Evolutionary conservation across 2,888 invertebrate species (phyloP), one percentile per base, ranked within the genome.

Genomic region (Microctonus aethiopoides): DNA sequence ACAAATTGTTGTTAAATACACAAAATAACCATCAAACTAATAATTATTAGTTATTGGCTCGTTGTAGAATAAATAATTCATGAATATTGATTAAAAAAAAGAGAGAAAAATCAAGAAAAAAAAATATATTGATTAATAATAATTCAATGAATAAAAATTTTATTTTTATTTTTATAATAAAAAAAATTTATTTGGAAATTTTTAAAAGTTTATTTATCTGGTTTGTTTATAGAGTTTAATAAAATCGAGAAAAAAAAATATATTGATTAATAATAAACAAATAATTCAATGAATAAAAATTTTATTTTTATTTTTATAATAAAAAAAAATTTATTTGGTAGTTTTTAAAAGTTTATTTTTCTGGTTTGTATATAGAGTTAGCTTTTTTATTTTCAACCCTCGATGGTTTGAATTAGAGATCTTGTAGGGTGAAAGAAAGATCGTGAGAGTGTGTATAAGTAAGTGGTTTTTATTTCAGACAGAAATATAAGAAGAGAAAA

Each of bases 401-500:
- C n/a, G n/a, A n/a, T n/a, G n/a, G n/a, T n/a, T 29, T 29, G 29
- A 29, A 29, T 29, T 29, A 29, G n/a, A n/a, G n/a, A n/a, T n/a
- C n/a, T n/a, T n/a, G n/a, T 39, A 39, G 39, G 13, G 39, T 4
- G n/a, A n/a, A 5, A 39, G n/a, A 39, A 39, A 39, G n/a, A n/a
- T 4, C 36, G 39, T 32, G 7, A 16, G n/a, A 32, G 46, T 46
- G 24, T n/a, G 34, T 54, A 52, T 66, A 29, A 57, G 39, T 26
- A 39, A 63, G 36, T 57, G 13, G n/a, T 57, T 66, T 36, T 7
- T 7, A 66, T n/a, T 59, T 10, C 29, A 65, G 24, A 20, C 46
- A 16, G 7, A 46, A 4, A 46, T 16, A 39, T 59, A 46, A 46
- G 29, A 26, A 46, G 36, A 16, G 13, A 10, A 16, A 39, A n/a